Evolutionary conservation across 2,888 invertebrate species (phyloP).

Genomic region (Lepidocyrtoides sp.): DNA sequence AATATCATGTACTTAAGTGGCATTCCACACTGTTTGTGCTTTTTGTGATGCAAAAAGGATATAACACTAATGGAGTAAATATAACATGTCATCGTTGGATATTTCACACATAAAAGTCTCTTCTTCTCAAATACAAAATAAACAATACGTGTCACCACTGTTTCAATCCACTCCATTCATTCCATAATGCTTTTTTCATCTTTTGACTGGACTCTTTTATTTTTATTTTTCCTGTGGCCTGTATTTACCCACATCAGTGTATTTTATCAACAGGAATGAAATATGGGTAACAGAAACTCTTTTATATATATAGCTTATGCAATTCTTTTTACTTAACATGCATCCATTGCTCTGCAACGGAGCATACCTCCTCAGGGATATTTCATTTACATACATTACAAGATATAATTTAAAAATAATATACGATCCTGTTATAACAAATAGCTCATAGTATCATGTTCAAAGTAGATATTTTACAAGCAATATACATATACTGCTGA

Average conservation of each 20-base stretch:
- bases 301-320: neutral
- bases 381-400: too few relatives aligned
- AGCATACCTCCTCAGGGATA: conserved; percentile 37
- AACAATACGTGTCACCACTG: neutral
- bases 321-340: neutral
- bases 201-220: neutral
- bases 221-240: neutral
- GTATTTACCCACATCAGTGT: too few relatives aligned
- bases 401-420: too few relatives aligned
- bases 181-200: conserved; percentile 24
- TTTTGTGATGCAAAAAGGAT: neutral
- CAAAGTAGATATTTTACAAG: too few relatives aligned
- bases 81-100: neutral
- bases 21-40: neutral
- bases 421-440: too few relatives aligned
- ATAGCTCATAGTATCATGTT: too few relatives aligned
- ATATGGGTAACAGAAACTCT: neutral
- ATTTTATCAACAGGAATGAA: conserved; percentile 12
- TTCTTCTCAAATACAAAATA: neutral
- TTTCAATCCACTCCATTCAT: neutral
- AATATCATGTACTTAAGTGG: too few relatives aligned
- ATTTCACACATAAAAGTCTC: conserved; percentile 25
- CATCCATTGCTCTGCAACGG: conserved; percentile 44
- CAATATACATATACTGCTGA: too few relatives aligned
- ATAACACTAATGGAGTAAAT: neutral